phyloP scores from a whole-genome alignment of 1,140 invertebrate genomes.

The Drosophila sp. region DNA sequence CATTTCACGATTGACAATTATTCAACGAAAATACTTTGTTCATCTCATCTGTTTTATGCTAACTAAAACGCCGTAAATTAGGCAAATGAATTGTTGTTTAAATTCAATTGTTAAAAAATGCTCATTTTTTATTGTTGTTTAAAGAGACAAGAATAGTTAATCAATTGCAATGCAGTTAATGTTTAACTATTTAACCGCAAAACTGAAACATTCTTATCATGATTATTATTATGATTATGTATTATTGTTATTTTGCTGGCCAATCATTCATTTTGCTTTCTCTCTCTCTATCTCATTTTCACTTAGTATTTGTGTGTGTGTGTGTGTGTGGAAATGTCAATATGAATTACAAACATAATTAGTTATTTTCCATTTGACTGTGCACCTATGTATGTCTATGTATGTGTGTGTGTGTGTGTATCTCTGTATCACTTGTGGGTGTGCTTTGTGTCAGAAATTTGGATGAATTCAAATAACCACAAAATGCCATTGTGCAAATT shows the following conservation, averaged over 20 bases:
- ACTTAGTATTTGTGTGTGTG: background rate
- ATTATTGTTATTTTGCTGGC: conserved; percentile 4
- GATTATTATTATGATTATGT: background rate
- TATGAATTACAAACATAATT: conserved; percentile 32
- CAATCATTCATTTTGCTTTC: background rate
- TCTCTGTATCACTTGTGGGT: background rate
- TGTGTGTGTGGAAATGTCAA: conserved; percentile 27
- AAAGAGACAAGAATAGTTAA: background rate
- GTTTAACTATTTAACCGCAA: conserved; percentile 1
- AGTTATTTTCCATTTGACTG: conserved; percentile 15
- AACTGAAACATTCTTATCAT: conserved; percentile 7
- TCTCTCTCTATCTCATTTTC: background rate
- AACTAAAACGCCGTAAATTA: too few relatives aligned
- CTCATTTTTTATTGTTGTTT: background rate
- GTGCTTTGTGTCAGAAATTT: background rate
- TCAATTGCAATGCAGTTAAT: background rate
- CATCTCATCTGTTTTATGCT: too few relatives aligned
- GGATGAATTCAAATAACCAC: conserved; percentile 1
- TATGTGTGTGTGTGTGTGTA: background rate
- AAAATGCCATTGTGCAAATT: conserved; percentile 12
- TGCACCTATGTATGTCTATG: background rate
- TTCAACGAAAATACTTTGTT: too few relatives aligned
- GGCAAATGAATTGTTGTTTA: too few relatives aligned
- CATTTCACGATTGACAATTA: too few relatives aligned
- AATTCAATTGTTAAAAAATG: background rate